Percentiles rank a stretch among this genome's conserved stretches.
These are phyloP conservation scores for Argopecten irradians DNA, from an alignment of 1,140 invertebrate species.

Conservation along the genomic window DNA sequence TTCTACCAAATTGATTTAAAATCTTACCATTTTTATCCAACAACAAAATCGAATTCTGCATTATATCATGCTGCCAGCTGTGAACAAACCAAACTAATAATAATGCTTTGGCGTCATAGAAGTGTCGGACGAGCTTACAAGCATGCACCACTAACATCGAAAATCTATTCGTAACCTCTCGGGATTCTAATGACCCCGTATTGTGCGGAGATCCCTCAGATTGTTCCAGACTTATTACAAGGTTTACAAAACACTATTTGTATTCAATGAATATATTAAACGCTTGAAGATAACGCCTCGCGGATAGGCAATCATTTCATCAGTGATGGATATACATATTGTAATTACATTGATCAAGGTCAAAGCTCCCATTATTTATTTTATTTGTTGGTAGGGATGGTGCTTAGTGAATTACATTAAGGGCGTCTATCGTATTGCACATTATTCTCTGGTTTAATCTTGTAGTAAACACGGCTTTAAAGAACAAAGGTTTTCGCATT, in stretches of 20 bases:
- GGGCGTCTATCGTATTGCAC: too few species aligned
- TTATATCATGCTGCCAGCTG: too few species aligned
- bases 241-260: conserved; percentile 8
- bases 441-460: too few species aligned
- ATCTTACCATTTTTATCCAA: too few species aligned
- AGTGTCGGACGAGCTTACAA: not conserved
- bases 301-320: conserved; percentile 1
- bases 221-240: not conserved
- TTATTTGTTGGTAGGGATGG: not conserved
- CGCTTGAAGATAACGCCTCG: not conserved
- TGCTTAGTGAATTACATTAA: too few species aligned
- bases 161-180: conserved; percentile 21
- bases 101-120: too few species aligned
- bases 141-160: not conserved
- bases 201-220: not conserved
- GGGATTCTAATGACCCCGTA: conserved; percentile 6
- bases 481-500: too few species aligned
- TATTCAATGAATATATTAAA: conserved; percentile 13
- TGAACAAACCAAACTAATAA: too few species aligned
- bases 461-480: too few species aligned
- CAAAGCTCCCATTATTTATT: not conserved
- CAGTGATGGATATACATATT: not conserved
- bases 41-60: too few species aligned
- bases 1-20: too few species aligned
- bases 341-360: not conserved